Percentiles rank a stretch among this genome's conserved stretches.
Conservation (phyloP, 2,888 invertebrate genomes). For the Agriopis marginaria region DNA sequence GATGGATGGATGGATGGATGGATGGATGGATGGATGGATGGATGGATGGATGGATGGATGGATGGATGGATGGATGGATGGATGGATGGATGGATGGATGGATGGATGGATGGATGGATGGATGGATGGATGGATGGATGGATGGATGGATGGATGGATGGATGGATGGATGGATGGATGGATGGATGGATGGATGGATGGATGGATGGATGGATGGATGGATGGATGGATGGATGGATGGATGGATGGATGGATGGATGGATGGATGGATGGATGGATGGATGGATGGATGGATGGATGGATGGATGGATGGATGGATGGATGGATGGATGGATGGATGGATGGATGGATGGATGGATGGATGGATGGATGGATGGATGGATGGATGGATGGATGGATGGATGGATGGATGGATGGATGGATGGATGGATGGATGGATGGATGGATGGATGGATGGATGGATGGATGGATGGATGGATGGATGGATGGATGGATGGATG, state of each 20-base stretch:
- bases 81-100: constrained; percentile 1
- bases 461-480: constrained; percentile 21
- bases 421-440: constrained; percentile 21
- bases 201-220: constrained; percentile 15
- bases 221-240: constrained; percentile 15
- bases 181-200: constrained; percentile 15
- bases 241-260: constrained; percentile 15
- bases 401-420: constrained; percentile 21
- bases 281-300: constrained; percentile 15
- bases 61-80: constrained; percentile 1
- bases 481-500: constrained; percentile 21
- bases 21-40: constrained; percentile 1
- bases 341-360: constrained; percentile 15
- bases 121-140: constrained; percentile 1
- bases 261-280: constrained; percentile 15
- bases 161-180: constrained; percentile 15
- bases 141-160: constrained; percentile 6
- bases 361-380: constrained; percentile 20
- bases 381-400: constrained; percentile 21
- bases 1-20: constrained; percentile 1
- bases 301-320: constrained; percentile 15
- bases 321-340: constrained; percentile 15
- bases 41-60: constrained; percentile 1
- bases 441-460: constrained; percentile 21
- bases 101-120: constrained; percentile 1